Percentiles rank a stretch among this genome's conserved stretches.
Conservation (phyloP, 2,113 vertebrate species). For the Bettongia penicillata region DNA sequence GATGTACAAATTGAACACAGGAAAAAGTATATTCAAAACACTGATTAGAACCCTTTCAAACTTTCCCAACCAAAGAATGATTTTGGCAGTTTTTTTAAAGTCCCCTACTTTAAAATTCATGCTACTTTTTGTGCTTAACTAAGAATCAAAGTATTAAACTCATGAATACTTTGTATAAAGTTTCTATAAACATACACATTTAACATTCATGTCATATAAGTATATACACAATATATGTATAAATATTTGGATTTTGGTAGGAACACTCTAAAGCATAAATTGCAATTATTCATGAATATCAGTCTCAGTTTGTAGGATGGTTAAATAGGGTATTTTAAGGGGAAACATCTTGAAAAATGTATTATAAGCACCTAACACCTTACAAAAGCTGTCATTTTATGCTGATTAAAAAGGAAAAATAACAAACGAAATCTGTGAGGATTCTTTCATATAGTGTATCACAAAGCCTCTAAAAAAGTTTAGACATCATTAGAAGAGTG, state of each 20-base stretch:
- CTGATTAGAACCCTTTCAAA: neutral
- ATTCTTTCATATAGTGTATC: neutral
- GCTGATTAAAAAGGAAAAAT: neutral
- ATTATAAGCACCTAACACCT: neutral
- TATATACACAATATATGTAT: neutral
- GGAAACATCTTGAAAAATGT: neutral
- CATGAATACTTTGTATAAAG: neutral
- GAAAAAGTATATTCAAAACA: neutral
- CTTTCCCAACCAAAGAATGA: neutral
- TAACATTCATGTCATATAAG: neutral
- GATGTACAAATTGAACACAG: neutral
- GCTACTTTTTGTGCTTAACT: neutral
- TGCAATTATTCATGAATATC: neutral
- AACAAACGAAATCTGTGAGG: neutral
- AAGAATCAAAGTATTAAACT: neutral
- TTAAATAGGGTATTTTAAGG: neutral
- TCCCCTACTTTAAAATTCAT: neutral
- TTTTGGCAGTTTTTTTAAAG: neutral
- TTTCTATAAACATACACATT: neutral
- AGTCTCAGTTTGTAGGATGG: neutral
- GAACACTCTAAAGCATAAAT: neutral
- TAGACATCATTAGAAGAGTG: slow-evolving; percentile 47
- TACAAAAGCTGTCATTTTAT: neutral
- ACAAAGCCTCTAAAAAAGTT: slow-evolving; percentile 43
- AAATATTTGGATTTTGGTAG: neutral